phyloP scores from a whole-genome alignment of 1,140 invertebrate genomes.

The Alviniconcha marisindica region DNA sequence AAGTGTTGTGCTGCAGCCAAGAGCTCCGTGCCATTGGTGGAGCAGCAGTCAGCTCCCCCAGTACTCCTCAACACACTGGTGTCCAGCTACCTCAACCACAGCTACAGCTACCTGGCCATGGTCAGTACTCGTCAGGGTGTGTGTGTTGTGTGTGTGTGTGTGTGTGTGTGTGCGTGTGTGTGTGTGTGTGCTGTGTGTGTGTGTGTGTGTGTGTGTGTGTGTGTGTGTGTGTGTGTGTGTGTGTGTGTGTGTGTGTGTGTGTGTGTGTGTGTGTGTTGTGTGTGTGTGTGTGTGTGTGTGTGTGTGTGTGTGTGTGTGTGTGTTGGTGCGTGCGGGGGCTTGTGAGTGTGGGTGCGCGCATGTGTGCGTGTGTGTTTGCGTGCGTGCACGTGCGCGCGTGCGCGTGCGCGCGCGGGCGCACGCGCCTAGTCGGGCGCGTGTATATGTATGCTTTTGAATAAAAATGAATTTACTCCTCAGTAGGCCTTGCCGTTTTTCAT shows the following conservation, averaged over 20 bases:
- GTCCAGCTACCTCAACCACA: conserved; percentile 24
- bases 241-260: background rate
- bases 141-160: background rate
- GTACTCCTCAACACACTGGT: conserved; percentile 25
- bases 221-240: background rate
- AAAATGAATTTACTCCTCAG: too few relatives aligned
- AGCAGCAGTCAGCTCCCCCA: conserved; percentile 9
- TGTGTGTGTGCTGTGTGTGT: background rate
- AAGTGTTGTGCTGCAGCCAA: background rate
- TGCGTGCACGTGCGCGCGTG: background rate
- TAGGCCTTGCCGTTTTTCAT: too few relatives aligned
- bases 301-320: background rate
- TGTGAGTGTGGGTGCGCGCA: background rate
- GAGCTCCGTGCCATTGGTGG: conserved; percentile 6
- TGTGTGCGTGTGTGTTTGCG: background rate
- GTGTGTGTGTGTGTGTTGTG: too few relatives aligned
- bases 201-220: background rate
- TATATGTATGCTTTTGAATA: too few relatives aligned
- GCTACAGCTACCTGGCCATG: conserved; percentile 44
- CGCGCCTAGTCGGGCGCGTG: too few relatives aligned
- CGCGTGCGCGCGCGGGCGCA: too few relatives aligned
- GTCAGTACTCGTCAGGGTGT: conserved; percentile 25
- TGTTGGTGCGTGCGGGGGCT: background rate
- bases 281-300: background rate
- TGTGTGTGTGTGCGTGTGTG: background rate